Evolutionary conservation across 2,888 invertebrate species (phyloP), one percentile per base, ranked within the genome.

Genomic region (Ditula angustiorana): DNA sequence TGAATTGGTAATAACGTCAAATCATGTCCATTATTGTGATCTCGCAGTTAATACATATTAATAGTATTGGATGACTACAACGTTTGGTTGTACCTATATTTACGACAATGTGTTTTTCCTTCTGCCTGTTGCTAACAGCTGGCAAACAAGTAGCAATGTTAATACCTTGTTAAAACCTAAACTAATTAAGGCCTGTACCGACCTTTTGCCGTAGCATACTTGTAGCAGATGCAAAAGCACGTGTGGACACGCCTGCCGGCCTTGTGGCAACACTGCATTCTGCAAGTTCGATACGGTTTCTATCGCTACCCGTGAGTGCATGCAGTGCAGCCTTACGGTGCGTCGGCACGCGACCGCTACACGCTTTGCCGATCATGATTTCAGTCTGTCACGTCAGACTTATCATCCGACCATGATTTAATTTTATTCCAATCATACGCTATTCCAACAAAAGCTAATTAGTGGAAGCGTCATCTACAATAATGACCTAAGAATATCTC

Each of bases 331-430:
- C 86, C 88, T 86, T 86, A 86, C 83, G 88, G 80, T 75, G 78
- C 74, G 71, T 67, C 71, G 80, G 85, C 90, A 90, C 89, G 90
- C 88, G 88, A 89, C 83, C 81, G 76, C 83, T 71, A 72, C 72
- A 71, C 76, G 76, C 73, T 71, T 73, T 68, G 71, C 75, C 76
- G 76, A 74, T 75, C 77, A 78, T 78, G 81, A 79, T 78, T 83
- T 80, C 79, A 74, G 73, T 70, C 69, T 78, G 78, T 72, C 76
- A 74, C 74, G n/a, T 35, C 30, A 55, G 58, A 57, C n/a, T n/a
- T n/a, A n/a, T 63, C 44, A 58, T 24, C 53, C 35, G 46, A 35
- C 35, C 10, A 26, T 21, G 30, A 53, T 57, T 19, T 46, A 52
- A 64, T 64, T 52, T 21, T 35, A 57, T 52, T 24, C 37, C 52